Evolutionary conservation across 2,113 vertebrate genomes (phyloP).

Genomic region (Lampris megalopsis): DNA sequence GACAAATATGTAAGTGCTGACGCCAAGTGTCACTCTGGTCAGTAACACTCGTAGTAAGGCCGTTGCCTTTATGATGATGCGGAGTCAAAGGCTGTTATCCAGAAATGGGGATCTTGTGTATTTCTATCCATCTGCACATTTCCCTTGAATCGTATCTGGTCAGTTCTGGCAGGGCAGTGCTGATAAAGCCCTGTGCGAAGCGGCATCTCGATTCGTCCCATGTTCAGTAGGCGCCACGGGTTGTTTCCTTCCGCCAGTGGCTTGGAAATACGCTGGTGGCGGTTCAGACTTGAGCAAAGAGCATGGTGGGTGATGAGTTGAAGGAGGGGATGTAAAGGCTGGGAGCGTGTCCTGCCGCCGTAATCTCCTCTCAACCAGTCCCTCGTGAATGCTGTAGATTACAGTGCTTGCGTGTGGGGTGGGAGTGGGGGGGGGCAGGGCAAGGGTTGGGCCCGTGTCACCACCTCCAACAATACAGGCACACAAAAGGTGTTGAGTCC

Average conservation of each 20-base stretch:
- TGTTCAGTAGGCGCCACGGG: neutral
- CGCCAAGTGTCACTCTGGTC: neutral
- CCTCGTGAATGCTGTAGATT: constrained; percentile 55
- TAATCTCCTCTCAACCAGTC: constrained; percentile 62
- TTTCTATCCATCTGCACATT: no score
- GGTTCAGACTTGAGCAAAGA: neutral
- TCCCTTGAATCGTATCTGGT: no score
- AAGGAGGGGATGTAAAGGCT: constrained; percentile 11
- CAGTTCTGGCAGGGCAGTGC: no score
- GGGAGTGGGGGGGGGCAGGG: neutral
- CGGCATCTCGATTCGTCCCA: neutral
- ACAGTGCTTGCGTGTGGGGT: constrained; percentile 21
- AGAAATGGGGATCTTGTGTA: no score
- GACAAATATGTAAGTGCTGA: constrained; percentile 29
- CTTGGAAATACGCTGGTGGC: constrained; percentile 14
- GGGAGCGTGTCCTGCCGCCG: constrained; percentile 4
- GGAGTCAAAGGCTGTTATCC: no score
- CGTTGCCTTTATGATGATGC: no score
- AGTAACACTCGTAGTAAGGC: no score
- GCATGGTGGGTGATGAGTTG: neutral
- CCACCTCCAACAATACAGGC: neutral
- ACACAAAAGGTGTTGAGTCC: constrained; percentile 16
- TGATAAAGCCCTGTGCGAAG: no score
- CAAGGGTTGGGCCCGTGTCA: constrained; percentile 18
- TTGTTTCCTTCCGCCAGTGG: neutral